Conservation (phyloP, 2,797 vertebrate species). For the Fistularia commersonii region DNA sequence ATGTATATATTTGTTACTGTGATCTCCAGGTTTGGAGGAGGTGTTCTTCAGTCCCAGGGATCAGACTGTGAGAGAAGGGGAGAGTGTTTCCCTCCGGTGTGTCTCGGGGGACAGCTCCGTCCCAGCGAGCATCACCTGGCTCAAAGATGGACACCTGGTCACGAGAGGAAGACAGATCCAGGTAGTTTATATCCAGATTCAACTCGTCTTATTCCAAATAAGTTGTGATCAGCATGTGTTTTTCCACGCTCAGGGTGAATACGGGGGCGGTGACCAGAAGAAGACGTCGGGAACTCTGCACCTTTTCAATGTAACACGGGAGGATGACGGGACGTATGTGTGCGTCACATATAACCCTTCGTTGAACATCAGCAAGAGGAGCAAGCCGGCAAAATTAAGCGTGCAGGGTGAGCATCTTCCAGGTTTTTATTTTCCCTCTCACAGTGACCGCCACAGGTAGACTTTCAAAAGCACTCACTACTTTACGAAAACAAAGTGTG, state of each 20-base stretch:
- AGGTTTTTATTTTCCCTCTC: not conserved
- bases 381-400: conserved; percentile 63
- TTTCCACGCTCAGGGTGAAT: conserved; percentile 69
- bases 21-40: conserved; percentile 66
- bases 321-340: conserved; percentile 71
- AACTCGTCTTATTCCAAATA: no score
- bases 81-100: conserved; percentile 72
- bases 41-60: conserved; percentile 75
- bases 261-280: conserved; percentile 71
- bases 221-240: not conserved
- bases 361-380: conserved; percentile 65
- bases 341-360: conserved; percentile 70
- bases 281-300: conserved; percentile 76
- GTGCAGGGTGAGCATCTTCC: conserved; percentile 59
- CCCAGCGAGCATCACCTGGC: conserved; percentile 71
- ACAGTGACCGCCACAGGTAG: not conserved
- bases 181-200: conserved; percentile 41
- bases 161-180: conserved; percentile 70
- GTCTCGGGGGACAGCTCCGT: conserved; percentile 77
- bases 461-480: no score
- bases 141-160: conserved; percentile 64
- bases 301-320: conserved; percentile 64
- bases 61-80: conserved; percentile 64
- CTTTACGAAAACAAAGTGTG: no score
- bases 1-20: no score